Evolutionary conservation across 2,113 vertebrate genomes (phyloP).

Genomic region (Ciconia stormi): DNA sequence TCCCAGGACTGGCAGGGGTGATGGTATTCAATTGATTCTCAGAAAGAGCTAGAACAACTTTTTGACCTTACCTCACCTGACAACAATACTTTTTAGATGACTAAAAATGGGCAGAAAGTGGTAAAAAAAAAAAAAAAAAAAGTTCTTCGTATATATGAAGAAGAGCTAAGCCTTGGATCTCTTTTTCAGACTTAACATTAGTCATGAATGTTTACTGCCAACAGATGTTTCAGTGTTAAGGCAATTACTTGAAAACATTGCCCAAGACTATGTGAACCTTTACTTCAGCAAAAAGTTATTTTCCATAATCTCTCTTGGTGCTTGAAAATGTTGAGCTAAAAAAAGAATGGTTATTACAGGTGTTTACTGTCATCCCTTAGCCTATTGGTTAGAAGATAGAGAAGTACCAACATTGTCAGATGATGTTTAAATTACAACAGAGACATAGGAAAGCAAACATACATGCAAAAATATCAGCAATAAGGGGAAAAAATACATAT

Average conservation of each 20-base stretch:
- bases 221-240: conserved; percentile 12
- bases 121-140: neutral
- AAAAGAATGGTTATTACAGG: neutral
- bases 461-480: neutral
- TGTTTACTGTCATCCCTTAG: neutral
- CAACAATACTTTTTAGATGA: neutral
- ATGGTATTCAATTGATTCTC: conserved; percentile 22
- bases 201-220: neutral
- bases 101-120: neutral
- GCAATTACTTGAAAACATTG: conserved; percentile 19
- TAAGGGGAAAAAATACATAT: neutral
- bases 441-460: neutral
- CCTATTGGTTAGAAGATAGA: neutral
- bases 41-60: conserved; percentile 33
- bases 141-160: neutral
- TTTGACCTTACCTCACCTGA: conserved; percentile 22
- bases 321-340: neutral
- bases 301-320: neutral
- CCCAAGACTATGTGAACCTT: neutral
- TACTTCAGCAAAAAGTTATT: conserved; percentile 22
- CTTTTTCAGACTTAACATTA: neutral
- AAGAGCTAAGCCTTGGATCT: neutral
- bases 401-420: neutral
- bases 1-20: conserved; percentile 10
- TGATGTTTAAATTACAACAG: neutral